phyloP scores from a whole-genome alignment of 2,888 invertebrate species.

The Trichopria drosophilae region DNA sequence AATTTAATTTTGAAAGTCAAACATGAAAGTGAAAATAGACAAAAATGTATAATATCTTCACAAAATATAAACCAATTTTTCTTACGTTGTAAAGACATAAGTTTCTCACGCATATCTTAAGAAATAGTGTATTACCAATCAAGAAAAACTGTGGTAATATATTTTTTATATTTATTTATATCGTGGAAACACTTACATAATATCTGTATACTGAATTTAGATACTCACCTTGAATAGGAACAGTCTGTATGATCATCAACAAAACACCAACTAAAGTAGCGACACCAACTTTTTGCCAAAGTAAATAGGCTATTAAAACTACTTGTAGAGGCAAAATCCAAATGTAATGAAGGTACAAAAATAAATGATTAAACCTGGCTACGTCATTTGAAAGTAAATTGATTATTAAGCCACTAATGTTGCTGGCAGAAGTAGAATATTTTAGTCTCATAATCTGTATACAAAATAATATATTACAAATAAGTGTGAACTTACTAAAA shows the following conservation, averaged over 20 bases:
- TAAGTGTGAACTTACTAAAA: too few species aligned
- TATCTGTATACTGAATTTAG: too few species aligned
- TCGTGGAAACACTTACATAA: too few species aligned
- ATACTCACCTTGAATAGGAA: conserved; percentile 60
- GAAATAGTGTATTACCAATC: too few species aligned
- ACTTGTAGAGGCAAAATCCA: conserved; percentile 81
- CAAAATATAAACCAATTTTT: too few species aligned
- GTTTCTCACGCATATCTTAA: too few species aligned
- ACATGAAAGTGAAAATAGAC: too few species aligned
- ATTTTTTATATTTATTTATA: too few species aligned
- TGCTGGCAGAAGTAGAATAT: conserved; percentile 43
- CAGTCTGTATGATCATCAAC: conserved; percentile 61
- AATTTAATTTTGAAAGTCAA: too few species aligned
- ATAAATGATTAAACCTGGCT: conserved; percentile 74
- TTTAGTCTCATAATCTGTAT: conserved; percentile 59
- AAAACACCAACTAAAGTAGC: conserved; percentile 66
- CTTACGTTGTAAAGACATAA: too few species aligned
- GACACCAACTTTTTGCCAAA: conserved; percentile 62
- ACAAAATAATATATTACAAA: conserved; percentile 13
- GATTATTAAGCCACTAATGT: conserved; percentile 68
- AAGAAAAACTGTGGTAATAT: too few species aligned
- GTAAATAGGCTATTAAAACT: conserved; percentile 64
- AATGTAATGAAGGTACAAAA: conserved; percentile 72
- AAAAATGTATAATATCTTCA: too few species aligned
- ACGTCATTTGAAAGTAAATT: conserved; percentile 86